These are phyloP conservation scores for Poeciliopsis prolifica DNA, from an alignment of 2,113 vertebrate genomes.

Conservation along the genomic window DNA sequence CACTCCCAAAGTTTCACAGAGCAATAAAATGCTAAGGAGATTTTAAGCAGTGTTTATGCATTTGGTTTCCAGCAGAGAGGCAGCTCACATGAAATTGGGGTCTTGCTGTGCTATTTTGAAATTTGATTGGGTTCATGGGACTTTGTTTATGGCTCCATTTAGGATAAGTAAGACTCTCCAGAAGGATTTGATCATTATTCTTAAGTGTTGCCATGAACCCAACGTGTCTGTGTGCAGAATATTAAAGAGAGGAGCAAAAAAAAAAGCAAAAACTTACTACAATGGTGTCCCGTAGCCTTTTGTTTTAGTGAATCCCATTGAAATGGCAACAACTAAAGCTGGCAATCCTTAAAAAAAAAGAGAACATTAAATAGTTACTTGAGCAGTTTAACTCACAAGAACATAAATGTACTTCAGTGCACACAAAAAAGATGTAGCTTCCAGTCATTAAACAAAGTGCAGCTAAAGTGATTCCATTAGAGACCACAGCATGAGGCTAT, in stretches of 20 bases:
- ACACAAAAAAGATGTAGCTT: slow-evolving; percentile 17
- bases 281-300: slow-evolving; percentile 97
- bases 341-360: slow-evolving; percentile 89
- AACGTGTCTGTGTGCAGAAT: slow-evolving; percentile 13
- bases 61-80: slow-evolving; percentile 69
- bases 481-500: slow-evolving; percentile 20
- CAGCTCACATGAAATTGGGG: slow-evolving; percentile 70
- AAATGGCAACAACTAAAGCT: slow-evolving; percentile 97
- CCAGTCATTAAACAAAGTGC: slow-evolving; percentile 56
- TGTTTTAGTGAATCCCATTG: slow-evolving; percentile 99
- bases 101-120: slow-evolving; percentile 68
- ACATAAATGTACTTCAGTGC: slow-evolving; percentile 26
- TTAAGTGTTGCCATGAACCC: slow-evolving; percentile 30
- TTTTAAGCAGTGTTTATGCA: slow-evolving; percentile 78
- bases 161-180: slow-evolving; percentile 48
- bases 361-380: slow-evolving; percentile 61
- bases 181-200: slow-evolving; percentile 42
- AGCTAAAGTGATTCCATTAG: slow-evolving; percentile 43
- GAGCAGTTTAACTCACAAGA: slow-evolving; percentile 23
- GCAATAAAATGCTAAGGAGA: slow-evolving; percentile 71
- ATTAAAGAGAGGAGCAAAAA: neutral
- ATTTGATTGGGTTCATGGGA: slow-evolving; percentile 65
- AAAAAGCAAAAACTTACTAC: slow-evolving; percentile 86
- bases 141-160: slow-evolving; percentile 64
- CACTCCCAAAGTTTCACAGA: slow-evolving; percentile 63